A percentile compares a stretch with the other conserved stretches of the same genome.
Conservation (phyloP, 1,140 invertebrate genomes). For the Daktulosphaira vitifoliae region DNA sequence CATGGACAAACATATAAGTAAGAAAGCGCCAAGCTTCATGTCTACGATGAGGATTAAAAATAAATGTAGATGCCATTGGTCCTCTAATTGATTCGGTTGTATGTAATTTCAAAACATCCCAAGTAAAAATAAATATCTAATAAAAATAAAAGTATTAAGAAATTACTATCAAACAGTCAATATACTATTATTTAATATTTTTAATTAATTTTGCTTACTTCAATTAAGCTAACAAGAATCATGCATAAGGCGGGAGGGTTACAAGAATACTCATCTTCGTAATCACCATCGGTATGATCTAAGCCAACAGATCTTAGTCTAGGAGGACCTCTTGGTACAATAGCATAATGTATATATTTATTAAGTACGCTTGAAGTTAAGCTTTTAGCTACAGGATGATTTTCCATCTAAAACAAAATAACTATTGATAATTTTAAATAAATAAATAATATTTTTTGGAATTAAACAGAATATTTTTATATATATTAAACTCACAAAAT, state of each 20-base stretch:
- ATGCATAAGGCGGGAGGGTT: constrained; percentile 79
- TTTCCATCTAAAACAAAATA: constrained; percentile 43
- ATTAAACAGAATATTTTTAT: too few species aligned
- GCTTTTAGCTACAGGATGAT: constrained; percentile 50
- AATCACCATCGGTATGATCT: constrained; percentile 59
- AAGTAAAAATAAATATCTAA: constrained; percentile 40
- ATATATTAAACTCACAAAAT: constrained; percentile 52
- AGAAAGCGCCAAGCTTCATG: constrained; percentile 86
- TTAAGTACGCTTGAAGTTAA: constrained; percentile 50
- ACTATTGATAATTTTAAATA: constrained; percentile 19
- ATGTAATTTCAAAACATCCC: constrained; percentile 44
- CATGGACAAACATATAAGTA: constrained; percentile 95
- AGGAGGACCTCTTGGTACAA: constrained; percentile 34
- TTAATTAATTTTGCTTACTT: constrained; percentile 42
- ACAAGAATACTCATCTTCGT: constrained; percentile 78
- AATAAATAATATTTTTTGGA: neutral
- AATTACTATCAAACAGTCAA: too few species aligned
- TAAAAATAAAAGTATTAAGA: constrained; percentile 33
- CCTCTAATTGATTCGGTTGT: constrained; percentile 47
- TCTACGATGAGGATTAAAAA: constrained; percentile 82
- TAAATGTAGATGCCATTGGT: constrained; percentile 66
- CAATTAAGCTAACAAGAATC: constrained; percentile 50
- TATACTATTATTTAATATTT: too few species aligned
- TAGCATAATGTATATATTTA: constrained; percentile 35
- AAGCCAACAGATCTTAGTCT: constrained; percentile 1